Conservation (phyloP, 2,113 vertebrate genomes). For the Notiomystis cincta region DNA sequence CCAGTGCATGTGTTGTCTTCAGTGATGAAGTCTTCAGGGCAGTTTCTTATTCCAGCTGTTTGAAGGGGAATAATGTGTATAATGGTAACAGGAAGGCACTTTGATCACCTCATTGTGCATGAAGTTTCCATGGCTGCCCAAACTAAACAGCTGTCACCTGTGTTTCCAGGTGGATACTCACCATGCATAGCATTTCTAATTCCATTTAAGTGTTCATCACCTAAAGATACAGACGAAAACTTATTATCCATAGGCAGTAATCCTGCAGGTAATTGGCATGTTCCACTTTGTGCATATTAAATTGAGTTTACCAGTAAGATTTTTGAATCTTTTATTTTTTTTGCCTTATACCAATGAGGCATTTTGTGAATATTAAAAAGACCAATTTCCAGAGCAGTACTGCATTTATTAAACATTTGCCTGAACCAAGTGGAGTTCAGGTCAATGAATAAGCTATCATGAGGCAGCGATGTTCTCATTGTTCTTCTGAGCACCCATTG, state of each 20-base stretch:
- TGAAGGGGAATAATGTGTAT: neutral
- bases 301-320: neutral
- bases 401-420: neutral
- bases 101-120: neutral
- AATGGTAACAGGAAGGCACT: neutral
- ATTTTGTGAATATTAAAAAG: neutral
- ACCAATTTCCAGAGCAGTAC: neutral
- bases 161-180: neutral
- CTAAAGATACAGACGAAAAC: neutral
- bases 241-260: fast-evolving
- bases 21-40: neutral
- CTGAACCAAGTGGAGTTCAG: neutral
- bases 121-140: neutral
- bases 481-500: neutral
- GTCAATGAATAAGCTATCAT: neutral
- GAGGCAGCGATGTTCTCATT: neutral
- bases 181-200: neutral
- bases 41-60: neutral
- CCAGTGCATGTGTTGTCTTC: neutral
- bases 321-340: neutral
- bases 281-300: neutral
- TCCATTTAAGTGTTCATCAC: neutral
- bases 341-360: neutral
- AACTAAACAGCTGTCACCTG: neutral
- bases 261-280: no score